These are phyloP conservation scores for Hydrochoerus hydrochaeris DNA, from an alignment of 2,113 vertebrate species.

Conservation along the genomic window DNA sequence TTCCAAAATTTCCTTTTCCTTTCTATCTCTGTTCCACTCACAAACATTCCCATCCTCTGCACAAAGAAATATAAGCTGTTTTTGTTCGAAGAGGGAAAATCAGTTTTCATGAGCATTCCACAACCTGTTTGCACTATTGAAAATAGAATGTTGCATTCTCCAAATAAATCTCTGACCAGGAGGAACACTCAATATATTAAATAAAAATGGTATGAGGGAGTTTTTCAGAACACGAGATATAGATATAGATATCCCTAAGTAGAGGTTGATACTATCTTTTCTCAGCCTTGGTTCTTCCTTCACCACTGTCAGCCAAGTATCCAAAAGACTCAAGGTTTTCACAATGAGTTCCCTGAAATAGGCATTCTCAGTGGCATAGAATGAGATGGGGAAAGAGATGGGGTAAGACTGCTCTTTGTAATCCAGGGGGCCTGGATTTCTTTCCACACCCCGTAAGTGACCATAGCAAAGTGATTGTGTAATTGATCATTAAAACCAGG, in stretches of 20 bases:
- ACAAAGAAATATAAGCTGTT: neutral
- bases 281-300: neutral
- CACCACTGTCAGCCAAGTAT: neutral
- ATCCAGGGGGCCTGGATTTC: neutral
- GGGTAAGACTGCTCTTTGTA: neutral
- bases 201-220: neutral
- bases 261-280: neutral
- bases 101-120: neutral
- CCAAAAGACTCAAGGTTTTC: neutral
- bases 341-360: neutral
- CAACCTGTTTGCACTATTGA: neutral
- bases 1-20: constrained; percentile 24
- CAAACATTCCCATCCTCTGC: neutral
- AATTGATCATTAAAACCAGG: constrained; percentile 18
- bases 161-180: neutral
- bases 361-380: neutral
- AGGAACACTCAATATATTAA: neutral
- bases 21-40: neutral
- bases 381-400: neutral
- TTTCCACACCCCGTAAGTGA: neutral
- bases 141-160: neutral
- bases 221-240: neutral
- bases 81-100: neutral
- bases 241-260: neutral
- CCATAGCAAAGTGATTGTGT: neutral